Conservation (phyloP, 2,113 vertebrate species). For the Dipodomys stephensi region DNA sequence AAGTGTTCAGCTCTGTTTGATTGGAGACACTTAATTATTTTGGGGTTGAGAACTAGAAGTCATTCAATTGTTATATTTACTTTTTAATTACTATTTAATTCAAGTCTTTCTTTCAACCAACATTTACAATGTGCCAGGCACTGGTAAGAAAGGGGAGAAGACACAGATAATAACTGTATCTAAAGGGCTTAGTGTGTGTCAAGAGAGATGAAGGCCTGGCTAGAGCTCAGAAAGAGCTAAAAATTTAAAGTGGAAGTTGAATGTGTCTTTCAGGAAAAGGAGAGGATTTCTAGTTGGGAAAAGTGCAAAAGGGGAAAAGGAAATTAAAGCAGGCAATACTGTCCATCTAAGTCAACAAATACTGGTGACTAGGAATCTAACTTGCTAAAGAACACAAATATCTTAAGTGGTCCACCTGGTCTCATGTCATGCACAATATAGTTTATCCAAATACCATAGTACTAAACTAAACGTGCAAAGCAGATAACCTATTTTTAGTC, state of each 20-base stretch:
- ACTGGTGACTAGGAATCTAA: conserved; percentile 23
- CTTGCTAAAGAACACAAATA: background rate
- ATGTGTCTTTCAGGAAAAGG: background rate
- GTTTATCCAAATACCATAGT: background rate
- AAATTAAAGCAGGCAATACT: background rate
- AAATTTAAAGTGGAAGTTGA: background rate
- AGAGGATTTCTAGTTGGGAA: background rate
- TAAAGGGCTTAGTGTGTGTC: background rate
- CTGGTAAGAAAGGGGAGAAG: background rate
- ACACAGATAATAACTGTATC: background rate
- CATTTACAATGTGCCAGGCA: background rate
- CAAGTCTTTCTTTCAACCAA: background rate
- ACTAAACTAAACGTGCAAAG: background rate
- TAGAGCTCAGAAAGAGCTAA: background rate
- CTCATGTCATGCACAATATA: background rate
- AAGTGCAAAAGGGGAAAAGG: background rate
- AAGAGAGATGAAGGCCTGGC: background rate
- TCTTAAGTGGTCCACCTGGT: background rate
- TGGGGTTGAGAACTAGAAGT: background rate
- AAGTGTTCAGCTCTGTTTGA: background rate
- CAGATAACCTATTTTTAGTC: background rate
- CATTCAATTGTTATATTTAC: background rate
- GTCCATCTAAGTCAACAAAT: background rate
- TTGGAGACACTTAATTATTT: background rate
- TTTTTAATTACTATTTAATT: conserved; percentile 15